Evolutionary conservation across 2,797 vertebrate species (phyloP).

Genomic region (Hemitrygon akajei): DNA sequence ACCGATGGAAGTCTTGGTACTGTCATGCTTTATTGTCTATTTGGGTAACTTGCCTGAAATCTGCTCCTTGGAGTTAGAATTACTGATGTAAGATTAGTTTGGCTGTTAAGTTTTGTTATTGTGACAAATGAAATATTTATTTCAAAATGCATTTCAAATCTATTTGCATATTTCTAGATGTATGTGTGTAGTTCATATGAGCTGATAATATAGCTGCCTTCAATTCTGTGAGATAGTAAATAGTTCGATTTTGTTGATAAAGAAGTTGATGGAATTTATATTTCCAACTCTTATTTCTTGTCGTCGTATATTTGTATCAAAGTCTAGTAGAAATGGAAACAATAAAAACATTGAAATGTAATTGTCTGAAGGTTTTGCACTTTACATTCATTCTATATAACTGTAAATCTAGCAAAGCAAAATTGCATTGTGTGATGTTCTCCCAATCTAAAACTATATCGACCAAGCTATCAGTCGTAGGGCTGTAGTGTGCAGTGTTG

Average conservation of each 20-base stretch:
- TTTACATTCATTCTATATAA: background rate
- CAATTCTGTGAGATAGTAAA: background rate
- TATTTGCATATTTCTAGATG: background rate
- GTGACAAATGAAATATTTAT: background rate
- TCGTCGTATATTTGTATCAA: background rate
- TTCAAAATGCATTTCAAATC: background rate
- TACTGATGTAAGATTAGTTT: background rate
- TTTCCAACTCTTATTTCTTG: background rate
- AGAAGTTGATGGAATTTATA: background rate
- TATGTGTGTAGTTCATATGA: background rate
- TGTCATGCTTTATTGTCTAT: background rate
- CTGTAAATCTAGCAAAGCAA: background rate
- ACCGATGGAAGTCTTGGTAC: background rate
- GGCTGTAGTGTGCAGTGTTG: background rate
- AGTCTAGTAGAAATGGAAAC: background rate
- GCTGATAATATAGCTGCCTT: background rate
- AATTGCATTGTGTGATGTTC: background rate
- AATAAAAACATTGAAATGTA: background rate
- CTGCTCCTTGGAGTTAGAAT: constrained; percentile 1
- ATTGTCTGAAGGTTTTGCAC: background rate
- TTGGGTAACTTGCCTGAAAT: background rate
- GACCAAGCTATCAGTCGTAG: background rate
- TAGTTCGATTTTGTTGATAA: background rate
- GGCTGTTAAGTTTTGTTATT: background rate
- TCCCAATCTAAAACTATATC: background rate